Base-by-base conservation (phyloP, 2,888 invertebrate species). In the Zhengitettix transpicula region DNA sequence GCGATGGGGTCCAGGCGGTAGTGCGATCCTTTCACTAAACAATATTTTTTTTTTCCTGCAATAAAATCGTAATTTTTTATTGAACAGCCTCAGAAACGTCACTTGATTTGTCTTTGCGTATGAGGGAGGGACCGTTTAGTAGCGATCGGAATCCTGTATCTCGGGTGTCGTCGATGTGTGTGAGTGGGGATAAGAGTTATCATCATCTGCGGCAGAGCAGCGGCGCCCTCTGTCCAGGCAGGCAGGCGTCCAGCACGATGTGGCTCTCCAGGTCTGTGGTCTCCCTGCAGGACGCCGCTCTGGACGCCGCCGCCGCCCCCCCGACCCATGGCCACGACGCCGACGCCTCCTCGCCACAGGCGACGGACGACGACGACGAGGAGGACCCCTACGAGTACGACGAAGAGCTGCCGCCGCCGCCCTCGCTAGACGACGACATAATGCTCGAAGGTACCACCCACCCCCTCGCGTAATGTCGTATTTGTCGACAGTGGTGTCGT, bases 311-410 rank as follows among this genome's bases (percentile, higher is more conserved):
- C 17, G 53, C 16, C 53, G 53, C 28, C 17, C 15, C 16, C 17
- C 52, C 57, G 44, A 55, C 58, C n/a, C 44, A 59, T 41, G 60
- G 52, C 42, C 60, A 44, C 53, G 61, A 60, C 11, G 64, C 59
- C 47, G 59, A 51, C 15, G 58, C 41, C 28, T 60, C 56, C 16
- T 57, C 54, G 44, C 58, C 53, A 44, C 59, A 53, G 16, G 16
- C n/a, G 44, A 47, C n/a, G 40, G 58, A 42, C 42, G 61, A 42
- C 9, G 62, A 59, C 52, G 58, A 58, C 42, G 64, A 62, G 10
- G 74, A 74, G 63, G 75, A 75, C 66, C 73, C 73, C 10, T 76
- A 75, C 67, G 75, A 73, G 63, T 75, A 75, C 65, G 76, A 76
- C 67, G 75, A 75, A 52, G 75, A 75, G 61, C 71, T 74, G 61